phyloP scores from a whole-genome alignment of 2,113 vertebrate species.

The Suricata suricatta region DNA sequence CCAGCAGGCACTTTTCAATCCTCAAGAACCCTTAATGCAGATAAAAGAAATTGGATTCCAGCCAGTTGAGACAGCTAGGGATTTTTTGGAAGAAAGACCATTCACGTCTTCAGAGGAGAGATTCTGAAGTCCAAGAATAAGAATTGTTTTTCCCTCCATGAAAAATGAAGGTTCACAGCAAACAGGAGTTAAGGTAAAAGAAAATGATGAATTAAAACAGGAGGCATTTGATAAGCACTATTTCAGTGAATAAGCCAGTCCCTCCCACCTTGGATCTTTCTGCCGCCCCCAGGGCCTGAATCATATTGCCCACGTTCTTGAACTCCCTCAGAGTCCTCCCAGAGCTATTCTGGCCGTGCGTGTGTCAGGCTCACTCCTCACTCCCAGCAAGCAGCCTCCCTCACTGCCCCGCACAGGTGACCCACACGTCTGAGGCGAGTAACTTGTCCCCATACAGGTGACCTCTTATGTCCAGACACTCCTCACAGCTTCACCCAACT shows the following conservation, averaged over 20 bases:
- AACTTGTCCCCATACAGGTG: not conserved
- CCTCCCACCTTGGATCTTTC: not conserved
- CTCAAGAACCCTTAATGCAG: not conserved
- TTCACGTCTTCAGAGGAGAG: not conserved
- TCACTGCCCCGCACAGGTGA: not conserved
- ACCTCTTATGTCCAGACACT: not conserved
- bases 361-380: not conserved
- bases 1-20: not conserved
- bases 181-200: not conserved
- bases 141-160: not conserved
- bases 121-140: not conserved
- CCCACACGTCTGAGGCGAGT: not conserved
- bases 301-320: no score
- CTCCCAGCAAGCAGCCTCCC: not conserved
- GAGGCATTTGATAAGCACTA: not conserved
- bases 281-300: not conserved
- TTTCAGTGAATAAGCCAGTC: not conserved
- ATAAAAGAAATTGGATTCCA: not conserved
- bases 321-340: not conserved
- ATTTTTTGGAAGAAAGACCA: not conserved
- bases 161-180: not conserved
- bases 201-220: not conserved
- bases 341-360: not conserved
- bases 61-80: not conserved
- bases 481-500: not conserved